These are phyloP conservation scores for Chloroceryle inda DNA, from an alignment of 2,797 vertebrate genomes.

Conservation along the genomic window DNA sequence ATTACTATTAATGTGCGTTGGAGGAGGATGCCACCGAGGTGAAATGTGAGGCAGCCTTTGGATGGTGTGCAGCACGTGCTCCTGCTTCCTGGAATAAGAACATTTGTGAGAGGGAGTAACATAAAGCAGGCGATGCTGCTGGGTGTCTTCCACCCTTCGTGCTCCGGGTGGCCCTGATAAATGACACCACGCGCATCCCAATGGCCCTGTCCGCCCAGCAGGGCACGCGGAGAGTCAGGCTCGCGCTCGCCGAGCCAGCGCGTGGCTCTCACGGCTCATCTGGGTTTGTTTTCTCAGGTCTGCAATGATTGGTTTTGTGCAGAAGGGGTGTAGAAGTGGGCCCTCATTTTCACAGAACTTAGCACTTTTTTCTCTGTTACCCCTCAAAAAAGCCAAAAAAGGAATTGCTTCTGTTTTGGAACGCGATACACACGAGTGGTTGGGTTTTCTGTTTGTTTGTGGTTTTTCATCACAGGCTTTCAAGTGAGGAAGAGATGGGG, in stretches of 20 bases:
- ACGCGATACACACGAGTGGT: fast-evolving
- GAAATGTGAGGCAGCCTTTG: conserved; percentile 38
- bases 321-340: background rate
- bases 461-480: background rate
- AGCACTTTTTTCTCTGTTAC: fast-evolving
- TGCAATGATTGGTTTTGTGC: fast-evolving
- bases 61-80: background rate
- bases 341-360: background rate
- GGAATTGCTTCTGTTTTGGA: background rate
- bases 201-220: background rate
- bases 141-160: background rate
- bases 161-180: background rate
- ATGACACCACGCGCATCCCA: background rate
- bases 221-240: background rate
- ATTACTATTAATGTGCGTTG: conserved; percentile 34
- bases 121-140: background rate
- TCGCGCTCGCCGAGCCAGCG: fast-evolving
- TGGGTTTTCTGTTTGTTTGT: background rate
- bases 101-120: background rate
- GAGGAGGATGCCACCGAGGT: conserved; percentile 31
- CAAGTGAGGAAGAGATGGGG: background rate
- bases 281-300: background rate
- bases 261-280: background rate
- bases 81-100: background rate
- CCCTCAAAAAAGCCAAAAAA: background rate